phyloP scores from a whole-genome alignment of 2,888 invertebrate genomes.

The Tinea trinotella region DNA sequence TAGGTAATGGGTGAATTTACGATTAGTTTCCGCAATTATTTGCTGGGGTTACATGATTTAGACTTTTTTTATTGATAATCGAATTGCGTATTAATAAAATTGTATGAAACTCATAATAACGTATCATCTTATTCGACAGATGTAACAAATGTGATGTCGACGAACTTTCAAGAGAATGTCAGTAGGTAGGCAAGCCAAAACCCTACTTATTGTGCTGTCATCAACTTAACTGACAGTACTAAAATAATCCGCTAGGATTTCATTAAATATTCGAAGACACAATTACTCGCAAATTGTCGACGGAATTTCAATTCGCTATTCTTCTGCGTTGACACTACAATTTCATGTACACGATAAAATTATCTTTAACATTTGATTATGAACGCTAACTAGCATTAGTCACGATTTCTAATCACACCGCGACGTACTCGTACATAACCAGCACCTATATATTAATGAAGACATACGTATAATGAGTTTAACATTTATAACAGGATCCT shows the following conservation, averaged over 20 bases:
- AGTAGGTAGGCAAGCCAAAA: slow-evolving; percentile 45
- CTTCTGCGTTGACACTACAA: slow-evolving; percentile 24
- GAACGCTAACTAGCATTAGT: neutral
- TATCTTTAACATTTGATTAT: neutral
- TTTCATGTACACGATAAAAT: slow-evolving; percentile 37
- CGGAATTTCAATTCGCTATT: slow-evolving; percentile 39
- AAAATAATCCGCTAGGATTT: slow-evolving; percentile 57
- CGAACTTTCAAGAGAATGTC: slow-evolving; percentile 30
- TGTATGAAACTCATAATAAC: no score
- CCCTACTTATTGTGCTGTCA: slow-evolving; percentile 63
- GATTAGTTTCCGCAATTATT: no score
- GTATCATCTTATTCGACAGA: slow-evolving; percentile 8
- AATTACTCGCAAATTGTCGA: slow-evolving; percentile 53
- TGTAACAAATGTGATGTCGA: slow-evolving; percentile 21
- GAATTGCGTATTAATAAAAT: no score
- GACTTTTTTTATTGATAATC: no score
- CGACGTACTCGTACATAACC: neutral
- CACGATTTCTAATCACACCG: slow-evolving; percentile 4
- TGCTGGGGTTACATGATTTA: no score
- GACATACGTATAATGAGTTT: slow-evolving; percentile 1
- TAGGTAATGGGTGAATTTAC: no score
- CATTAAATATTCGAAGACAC: slow-evolving; percentile 57
- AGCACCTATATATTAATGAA: slow-evolving; percentile 10
- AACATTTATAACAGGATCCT: slow-evolving; percentile 7
- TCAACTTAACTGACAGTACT: slow-evolving; percentile 61